Evolutionary conservation across 2,888 invertebrate genomes (phyloP), one percentile per base, ranked within the genome.

Genomic region (Agriopis marginaria): DNA sequence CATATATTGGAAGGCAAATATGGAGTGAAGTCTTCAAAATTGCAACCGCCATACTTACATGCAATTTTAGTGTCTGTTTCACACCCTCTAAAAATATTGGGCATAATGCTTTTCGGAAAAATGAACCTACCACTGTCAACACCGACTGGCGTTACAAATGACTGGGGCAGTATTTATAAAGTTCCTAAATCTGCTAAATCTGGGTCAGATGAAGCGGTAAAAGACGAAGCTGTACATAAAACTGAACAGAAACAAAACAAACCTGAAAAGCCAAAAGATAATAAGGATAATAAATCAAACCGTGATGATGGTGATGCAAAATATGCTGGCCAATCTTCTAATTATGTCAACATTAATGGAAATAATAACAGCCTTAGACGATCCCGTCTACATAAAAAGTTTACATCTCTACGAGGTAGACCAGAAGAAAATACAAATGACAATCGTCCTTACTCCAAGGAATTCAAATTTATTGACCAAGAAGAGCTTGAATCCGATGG

Each of bases 71-170:
- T 91, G 1, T 82, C 84, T 8, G 71, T 83, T 12, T 67, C 75
- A 3, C 58, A 82, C 54, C 89, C 91, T 6, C 80, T 82, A 10
- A 86, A 78, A 66, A 75, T 89, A 65, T 75, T 91, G 53, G 90
- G 87, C 0, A 78, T 90, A 11, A 83, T 91, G 71, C 89, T 89
- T 0, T 65, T 90, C 23, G 83, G 83, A 6, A 83, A 82, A 54
- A 79, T 79, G 12, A 23, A 65, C 39, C 32, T 61, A 7, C 56
- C 69, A 51, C 12, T 45, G 7, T 39, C 63, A 32, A 14, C 40
- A 6, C 12, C 59, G 12, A 47, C 7, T 14, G 54, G 5, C 1
- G 7, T 44, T 0, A 12, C 47, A n/a, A 60, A 60, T 39, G 45
- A 23, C 23, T 55, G 49, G 61, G 12, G 14, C 4, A 40, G 7